Evolutionary conservation across 2,113 vertebrate genomes (phyloP).

Genomic region (Craseonycteris thonglongyai): DNA sequence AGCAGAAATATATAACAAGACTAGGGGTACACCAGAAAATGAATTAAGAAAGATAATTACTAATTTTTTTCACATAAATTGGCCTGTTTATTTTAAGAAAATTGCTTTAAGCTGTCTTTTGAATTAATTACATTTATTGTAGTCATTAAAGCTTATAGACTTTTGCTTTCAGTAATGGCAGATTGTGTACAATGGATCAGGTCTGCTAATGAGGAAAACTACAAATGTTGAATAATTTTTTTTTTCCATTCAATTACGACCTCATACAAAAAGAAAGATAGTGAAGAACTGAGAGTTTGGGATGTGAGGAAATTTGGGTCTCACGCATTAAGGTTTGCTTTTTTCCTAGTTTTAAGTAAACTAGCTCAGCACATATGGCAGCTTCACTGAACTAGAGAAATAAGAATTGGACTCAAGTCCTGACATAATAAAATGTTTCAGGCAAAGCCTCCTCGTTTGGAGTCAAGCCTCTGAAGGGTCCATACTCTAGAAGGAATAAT

Average conservation of each 20-base stretch:
- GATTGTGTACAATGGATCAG: not conserved
- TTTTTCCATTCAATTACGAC: not conserved
- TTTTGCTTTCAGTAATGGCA: not conserved
- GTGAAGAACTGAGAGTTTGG: not conserved
- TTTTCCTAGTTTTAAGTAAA: not conserved
- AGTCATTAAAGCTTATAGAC: not conserved
- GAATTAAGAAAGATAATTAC: not conserved
- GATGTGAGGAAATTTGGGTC: not conserved
- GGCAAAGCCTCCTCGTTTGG: not conserved
- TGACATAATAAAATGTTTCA: not conserved
- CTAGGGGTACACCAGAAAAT: not conserved
- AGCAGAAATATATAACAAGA: not conserved
- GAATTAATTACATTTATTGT: conserved; percentile 14
- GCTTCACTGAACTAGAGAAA: not conserved
- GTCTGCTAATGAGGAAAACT: not conserved
- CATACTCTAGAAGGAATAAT: not conserved
- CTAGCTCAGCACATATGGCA: not conserved
- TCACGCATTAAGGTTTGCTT: not conserved
- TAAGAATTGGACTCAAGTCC: not conserved
- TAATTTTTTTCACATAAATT: not conserved
- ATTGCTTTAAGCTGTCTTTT: not conserved
- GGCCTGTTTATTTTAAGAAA: not conserved
- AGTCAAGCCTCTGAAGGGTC: not conserved
- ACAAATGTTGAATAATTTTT: not conserved
- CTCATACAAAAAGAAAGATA: not conserved